phyloP scores from a whole-genome alignment of 2,888 invertebrate genomes.

The Seladonia tumulorum region DNA sequence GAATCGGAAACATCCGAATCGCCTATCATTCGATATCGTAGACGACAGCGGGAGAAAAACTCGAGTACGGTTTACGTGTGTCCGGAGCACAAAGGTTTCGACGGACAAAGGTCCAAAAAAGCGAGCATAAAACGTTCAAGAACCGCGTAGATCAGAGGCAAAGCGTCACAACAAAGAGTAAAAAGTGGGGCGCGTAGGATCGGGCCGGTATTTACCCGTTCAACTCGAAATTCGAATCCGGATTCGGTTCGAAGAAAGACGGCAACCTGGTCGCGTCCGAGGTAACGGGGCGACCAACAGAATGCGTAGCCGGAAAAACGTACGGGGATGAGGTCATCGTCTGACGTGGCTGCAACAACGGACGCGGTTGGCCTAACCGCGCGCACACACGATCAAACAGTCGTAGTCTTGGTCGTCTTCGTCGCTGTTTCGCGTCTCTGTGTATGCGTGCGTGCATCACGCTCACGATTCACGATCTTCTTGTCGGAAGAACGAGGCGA shows the following conservation, averaged over 20 bases:
- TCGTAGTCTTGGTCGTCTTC: too few species aligned
- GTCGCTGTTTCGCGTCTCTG: neutral
- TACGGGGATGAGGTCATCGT: conserved; percentile 48
- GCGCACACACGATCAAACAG: neutral
- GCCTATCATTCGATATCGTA: neutral
- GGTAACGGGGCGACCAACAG: conserved; percentile 40
- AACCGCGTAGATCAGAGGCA: neutral
- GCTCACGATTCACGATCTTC: neutral
- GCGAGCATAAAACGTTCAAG: neutral
- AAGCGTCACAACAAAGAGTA: neutral
- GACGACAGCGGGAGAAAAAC: neutral
- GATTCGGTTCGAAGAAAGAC: neutral
- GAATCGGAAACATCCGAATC: neutral
- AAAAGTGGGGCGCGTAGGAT: neutral
- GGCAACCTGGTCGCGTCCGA: neutral
- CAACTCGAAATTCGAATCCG: neutral
- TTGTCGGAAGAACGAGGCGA: neutral
- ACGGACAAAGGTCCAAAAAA: neutral
- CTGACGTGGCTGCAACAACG: conserved; percentile 44
- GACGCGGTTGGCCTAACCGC: conserved; percentile 30
- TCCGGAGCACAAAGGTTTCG: neutral
- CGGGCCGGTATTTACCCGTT: neutral
- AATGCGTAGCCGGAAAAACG: conserved; percentile 45
- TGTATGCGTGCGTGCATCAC: neutral
- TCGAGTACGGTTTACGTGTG: neutral